Conservation (phyloP, 2,797 vertebrate species). For the Agapornis canus region DNA sequence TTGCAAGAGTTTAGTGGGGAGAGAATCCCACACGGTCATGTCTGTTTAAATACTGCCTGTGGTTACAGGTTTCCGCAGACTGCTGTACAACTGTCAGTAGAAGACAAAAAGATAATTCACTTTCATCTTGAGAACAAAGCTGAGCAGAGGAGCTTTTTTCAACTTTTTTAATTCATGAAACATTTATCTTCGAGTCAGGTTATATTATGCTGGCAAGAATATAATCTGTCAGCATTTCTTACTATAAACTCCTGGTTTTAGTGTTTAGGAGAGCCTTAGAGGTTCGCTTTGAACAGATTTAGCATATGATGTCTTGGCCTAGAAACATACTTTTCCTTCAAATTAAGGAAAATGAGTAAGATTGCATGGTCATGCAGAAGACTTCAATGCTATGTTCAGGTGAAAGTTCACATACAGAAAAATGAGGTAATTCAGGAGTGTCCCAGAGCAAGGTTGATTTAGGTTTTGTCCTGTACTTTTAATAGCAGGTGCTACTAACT, state of each 20-base stretch:
- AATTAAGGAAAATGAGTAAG: slow-evolving; percentile 15
- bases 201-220: slow-evolving; percentile 70
- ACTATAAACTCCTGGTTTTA: slow-evolving; percentile 55
- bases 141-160: slow-evolving; percentile 68
- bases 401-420: neutral
- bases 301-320: slow-evolving; percentile 29
- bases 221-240: slow-evolving; percentile 72
- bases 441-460: neutral
- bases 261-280: slow-evolving; percentile 53
- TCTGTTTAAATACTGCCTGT: slow-evolving; percentile 68
- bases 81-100: slow-evolving; percentile 67
- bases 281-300: slow-evolving; percentile 71
- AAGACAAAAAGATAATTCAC: slow-evolving; percentile 74
- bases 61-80: slow-evolving; percentile 63
- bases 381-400: neutral
- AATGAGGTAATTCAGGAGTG: neutral
- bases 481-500: neutral
- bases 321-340: slow-evolving; percentile 30
- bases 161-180: slow-evolving; percentile 80
- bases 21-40: slow-evolving; percentile 11
- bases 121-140: slow-evolving; percentile 81
- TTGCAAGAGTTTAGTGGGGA: slow-evolving; percentile 41
- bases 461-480: neutral
- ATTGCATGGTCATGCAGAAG: neutral
- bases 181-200: slow-evolving; percentile 78